phyloP scores from a whole-genome alignment of 2,888 invertebrate genomes.

The Xanthorhoe designata region DNA sequence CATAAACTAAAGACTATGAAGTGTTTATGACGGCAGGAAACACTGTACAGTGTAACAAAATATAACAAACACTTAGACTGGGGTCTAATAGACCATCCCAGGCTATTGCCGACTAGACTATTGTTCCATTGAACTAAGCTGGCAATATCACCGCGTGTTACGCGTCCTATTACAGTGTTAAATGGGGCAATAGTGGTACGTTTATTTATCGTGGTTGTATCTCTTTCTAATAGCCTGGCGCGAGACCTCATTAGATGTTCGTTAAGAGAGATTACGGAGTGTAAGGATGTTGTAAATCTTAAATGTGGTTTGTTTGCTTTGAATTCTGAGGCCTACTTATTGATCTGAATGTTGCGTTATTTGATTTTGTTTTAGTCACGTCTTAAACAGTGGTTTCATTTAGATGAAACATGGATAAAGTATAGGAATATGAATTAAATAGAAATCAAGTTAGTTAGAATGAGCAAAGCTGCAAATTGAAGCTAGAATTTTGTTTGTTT shows the following conservation, averaged over 20 bases:
- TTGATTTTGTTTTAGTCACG: too few relatives aligned
- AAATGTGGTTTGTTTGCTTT: neutral
- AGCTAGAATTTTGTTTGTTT: too few relatives aligned
- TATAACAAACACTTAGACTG: neutral
- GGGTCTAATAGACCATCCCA: neutral
- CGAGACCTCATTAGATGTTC: conserved; percentile 57
- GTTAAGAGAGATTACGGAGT: conserved; percentile 44
- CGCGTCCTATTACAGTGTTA: conserved; percentile 23
- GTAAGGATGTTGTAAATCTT: neutral
- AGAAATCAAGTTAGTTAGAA: too few relatives aligned
- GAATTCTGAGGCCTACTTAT: too few relatives aligned
- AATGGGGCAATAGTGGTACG: conserved; percentile 25
- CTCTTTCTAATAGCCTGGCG: conserved; percentile 29
- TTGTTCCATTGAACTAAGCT: conserved; percentile 3
- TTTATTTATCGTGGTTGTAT: conserved; percentile 27
- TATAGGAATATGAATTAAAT: too few relatives aligned
- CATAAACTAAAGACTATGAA: too few relatives aligned
- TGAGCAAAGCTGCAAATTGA: too few relatives aligned
- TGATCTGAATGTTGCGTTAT: too few relatives aligned
- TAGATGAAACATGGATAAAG: too few relatives aligned
- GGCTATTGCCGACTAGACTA: neutral
- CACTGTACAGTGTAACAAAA: neutral
- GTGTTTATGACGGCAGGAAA: too few relatives aligned
- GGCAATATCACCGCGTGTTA: conserved; percentile 10
- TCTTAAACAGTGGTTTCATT: too few relatives aligned